These are phyloP conservation scores for Prunella fulvescens DNA, from an alignment of 2,113 vertebrate genomes.

Conservation along the genomic window DNA sequence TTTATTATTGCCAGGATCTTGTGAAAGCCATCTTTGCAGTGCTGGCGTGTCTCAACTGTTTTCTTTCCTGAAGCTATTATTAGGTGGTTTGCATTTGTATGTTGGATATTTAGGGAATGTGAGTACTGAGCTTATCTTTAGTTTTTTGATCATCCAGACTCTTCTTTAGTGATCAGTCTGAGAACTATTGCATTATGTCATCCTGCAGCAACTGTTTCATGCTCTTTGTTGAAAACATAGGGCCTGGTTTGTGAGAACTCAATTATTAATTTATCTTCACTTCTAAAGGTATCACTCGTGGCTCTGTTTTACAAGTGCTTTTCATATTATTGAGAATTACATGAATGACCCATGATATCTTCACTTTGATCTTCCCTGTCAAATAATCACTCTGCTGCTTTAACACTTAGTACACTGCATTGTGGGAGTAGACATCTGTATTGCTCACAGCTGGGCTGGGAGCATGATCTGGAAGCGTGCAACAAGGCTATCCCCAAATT, in stretches of 20 bases:
- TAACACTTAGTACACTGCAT: neutral
- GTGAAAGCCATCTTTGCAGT: neutral
- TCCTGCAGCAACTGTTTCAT: neutral
- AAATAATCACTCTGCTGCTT: neutral
- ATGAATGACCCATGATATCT: neutral
- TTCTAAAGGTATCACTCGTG: neutral
- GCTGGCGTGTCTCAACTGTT: neutral
- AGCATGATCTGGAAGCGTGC: neutral
- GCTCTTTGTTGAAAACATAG: neutral
- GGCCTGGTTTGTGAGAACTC: fast-evolving
- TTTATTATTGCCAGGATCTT: neutral
- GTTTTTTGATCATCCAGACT: neutral
- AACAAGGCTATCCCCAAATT: neutral
- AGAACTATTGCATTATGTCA: neutral
- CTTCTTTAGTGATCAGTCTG: neutral
- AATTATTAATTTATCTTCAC: neutral
- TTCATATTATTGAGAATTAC: neutral
- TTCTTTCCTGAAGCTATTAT: neutral
- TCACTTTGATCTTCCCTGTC: neutral
- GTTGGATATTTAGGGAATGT: neutral
- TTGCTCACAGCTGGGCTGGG: neutral
- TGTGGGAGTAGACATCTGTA: neutral
- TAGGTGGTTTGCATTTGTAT: neutral
- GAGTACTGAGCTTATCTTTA: neutral
- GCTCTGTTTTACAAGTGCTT: neutral